Evolutionary conservation across 1,140 invertebrate genomes (phyloP).

Genomic region (Drosophila fuyamai): DNA sequence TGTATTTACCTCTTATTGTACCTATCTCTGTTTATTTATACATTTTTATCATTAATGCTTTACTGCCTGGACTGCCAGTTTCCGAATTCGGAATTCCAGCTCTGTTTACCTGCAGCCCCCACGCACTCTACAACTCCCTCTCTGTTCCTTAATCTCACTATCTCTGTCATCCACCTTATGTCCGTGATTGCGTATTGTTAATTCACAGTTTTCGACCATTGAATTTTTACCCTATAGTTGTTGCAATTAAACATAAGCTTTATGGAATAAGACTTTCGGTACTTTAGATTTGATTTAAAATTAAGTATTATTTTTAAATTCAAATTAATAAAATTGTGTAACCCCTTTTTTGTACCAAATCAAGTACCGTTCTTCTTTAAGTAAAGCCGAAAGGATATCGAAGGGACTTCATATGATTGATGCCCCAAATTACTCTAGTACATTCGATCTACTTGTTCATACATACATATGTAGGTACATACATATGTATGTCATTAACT

Average conservation of each 20-base stretch:
- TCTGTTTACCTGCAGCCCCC: slow-evolving; percentile 53
- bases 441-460: neutral
- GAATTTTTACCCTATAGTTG: neutral
- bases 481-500: too few relatives aligned
- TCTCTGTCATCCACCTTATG: slow-evolving; percentile 51
- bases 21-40: slow-evolving; percentile 37
- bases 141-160: slow-evolving; percentile 25
- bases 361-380: neutral
- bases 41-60: slow-evolving; percentile 45
- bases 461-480: too few relatives aligned
- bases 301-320: too few relatives aligned
- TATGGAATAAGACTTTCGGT: too few relatives aligned
- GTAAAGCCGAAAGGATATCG: neutral
- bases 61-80: slow-evolving; percentile 15
- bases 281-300: too few relatives aligned
- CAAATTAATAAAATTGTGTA: too few relatives aligned
- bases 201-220: slow-evolving; percentile 12
- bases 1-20: slow-evolving; percentile 23
- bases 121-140: slow-evolving; percentile 10
- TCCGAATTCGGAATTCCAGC: slow-evolving; percentile 20
- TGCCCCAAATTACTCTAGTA: neutral
- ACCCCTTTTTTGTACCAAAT: neutral
- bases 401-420: neutral
- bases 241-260: too few relatives aligned
- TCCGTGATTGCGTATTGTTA: slow-evolving; percentile 61